Percentiles rank a stretch among this genome's conserved stretches.
Evolutionary conservation across 2,888 invertebrate genomes (phyloP).

Genomic region (Hirtodrosophila alboralis): DNA sequence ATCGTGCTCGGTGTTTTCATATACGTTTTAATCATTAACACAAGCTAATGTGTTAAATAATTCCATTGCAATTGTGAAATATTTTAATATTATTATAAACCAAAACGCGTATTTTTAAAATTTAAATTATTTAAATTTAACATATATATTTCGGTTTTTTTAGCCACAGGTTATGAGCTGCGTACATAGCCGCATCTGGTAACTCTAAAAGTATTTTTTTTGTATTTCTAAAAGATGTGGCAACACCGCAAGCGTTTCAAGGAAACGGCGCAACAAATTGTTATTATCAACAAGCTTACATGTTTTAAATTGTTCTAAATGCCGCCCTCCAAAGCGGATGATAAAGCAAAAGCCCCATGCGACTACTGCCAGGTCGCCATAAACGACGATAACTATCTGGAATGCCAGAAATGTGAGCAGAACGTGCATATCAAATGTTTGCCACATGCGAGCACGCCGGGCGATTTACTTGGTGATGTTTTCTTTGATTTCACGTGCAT

Average conservation of each 20-base stretch:
- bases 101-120: no score
- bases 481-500: constrained; percentile 90
- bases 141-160: no score
- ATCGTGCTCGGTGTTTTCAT: no score
- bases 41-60: no score
- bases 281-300: constrained; percentile 24
- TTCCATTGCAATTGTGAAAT: no score
- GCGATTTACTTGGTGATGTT: constrained; percentile 89
- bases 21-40: no score
- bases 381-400: constrained; percentile 85
- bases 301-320: constrained; percentile 26
- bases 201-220: constrained; percentile 4
- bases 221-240: constrained; percentile 32
- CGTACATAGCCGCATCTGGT: not conserved
- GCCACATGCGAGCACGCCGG: constrained; percentile 88
- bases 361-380: constrained; percentile 59
- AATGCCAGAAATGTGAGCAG: constrained; percentile 86
- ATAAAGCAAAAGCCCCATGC: constrained; percentile 21
- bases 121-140: no score
- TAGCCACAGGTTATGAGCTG: not conserved
- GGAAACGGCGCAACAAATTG: constrained; percentile 27
- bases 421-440: constrained; percentile 89
- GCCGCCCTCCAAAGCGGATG: constrained; percentile 14
- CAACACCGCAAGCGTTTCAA: constrained; percentile 24
- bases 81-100: no score